Evolutionary conservation across 2,797 vertebrate species (phyloP), one percentile per base, ranked within the genome.

Genomic region (Micromesistius poutassou): DNA sequence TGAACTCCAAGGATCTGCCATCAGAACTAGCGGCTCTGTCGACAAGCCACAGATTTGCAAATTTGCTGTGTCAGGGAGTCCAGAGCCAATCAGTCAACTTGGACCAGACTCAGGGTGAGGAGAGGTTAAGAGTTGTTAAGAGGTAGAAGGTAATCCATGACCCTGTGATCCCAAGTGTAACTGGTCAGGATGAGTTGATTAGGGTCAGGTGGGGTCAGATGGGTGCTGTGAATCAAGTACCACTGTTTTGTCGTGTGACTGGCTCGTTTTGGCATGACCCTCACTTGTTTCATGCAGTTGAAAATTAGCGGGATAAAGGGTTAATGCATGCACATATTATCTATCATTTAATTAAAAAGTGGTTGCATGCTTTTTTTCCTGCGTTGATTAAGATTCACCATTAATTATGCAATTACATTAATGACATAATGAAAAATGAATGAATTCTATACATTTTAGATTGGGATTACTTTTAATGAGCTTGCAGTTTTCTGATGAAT

Each of bases 131-230:
- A 42, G 40, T 42, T 76, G 81, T 84, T 82, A 87, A 81, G 74
- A 78, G 50, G 66, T 78, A 72, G 19, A 40, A 50, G 77, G 83
- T 87, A 87, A 91, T 90, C 90, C 84, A 50, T 38, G 76, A 87
- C 83, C 83, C 36, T 87, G 82, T 90, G 90, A 91, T 89, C 86
- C 76, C 36, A 30, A 0, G 7, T 62, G 70, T 50, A 75, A n/a
- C n/a, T 71, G 74, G 38, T 28, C n/a, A n/a, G n/a, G 66, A 14
- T 22, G 25, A 70, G 76, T 73, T 71, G 22, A 70, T 22, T 80
- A 74, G 10, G 55, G 33, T 66, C 28, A 8, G 5, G 50, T 25
- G 1, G 22, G 78, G 77, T 82, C 77, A 81, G 81, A 81, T 83
- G 77, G 81, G 78, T 82, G 75, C 28, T 31, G 72, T 38, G 77